These are phyloP conservation scores for Campodea augens DNA, from an alignment of 1,140 invertebrate species.

Conservation along the genomic window DNA sequence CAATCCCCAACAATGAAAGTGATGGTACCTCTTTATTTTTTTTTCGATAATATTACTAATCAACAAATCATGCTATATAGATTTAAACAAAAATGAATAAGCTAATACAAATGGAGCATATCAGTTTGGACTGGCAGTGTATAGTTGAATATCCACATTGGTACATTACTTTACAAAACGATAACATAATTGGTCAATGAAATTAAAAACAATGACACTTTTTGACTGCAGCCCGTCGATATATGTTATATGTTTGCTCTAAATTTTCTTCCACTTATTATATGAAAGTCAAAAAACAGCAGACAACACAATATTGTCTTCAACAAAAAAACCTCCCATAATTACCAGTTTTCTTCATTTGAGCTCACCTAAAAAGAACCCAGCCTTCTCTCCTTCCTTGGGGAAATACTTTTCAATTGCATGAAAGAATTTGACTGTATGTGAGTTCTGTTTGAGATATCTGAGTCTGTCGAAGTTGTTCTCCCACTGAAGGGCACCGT, in stretches of 20 bases:
- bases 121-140: too few species aligned
- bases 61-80: too few species aligned
- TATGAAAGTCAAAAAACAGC: not conserved
- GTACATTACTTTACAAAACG: too few species aligned
- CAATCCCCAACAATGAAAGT: too few species aligned
- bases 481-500: conserved; percentile 27
- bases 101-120: too few species aligned
- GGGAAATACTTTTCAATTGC: conserved; percentile 29
- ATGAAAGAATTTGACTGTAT: conserved; percentile 24
- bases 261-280: not conserved
- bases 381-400: conserved; percentile 26
- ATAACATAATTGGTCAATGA: too few species aligned
- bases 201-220: not conserved
- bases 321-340: not conserved
- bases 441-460: conserved; percentile 32
- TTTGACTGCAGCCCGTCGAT: not conserved
- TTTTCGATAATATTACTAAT: too few species aligned
- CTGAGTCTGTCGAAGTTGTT: conserved; percentile 35
- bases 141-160: too few species aligned
- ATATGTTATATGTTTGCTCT: not conserved
- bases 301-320: not conserved
- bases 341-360: not conserved
- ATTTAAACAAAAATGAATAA: too few species aligned
- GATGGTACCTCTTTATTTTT: too few species aligned
- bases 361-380: conserved; percentile 26